Base-by-base conservation (phyloP, 2,888 invertebrate species). In the Spodoptera picta region DNA sequence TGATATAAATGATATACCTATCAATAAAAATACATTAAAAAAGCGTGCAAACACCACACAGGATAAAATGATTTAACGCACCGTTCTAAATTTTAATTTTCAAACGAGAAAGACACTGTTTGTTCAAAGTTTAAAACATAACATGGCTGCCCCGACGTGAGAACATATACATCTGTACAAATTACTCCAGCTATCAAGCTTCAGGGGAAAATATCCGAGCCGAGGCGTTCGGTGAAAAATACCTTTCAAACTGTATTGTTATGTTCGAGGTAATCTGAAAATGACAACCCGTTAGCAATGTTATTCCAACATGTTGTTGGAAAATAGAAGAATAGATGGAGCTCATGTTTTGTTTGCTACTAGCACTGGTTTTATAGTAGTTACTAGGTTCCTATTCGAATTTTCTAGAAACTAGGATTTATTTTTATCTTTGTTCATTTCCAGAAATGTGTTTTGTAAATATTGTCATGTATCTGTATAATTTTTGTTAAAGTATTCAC, bases 111-210 rank as follows among this genome's bases (percentile, higher is more conserved):
- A 71, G 58, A 60, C 60, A 60, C 62, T 36, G 63, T 77, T 80
- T 77, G 74, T 79, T 73, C 75, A 60, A 77, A 78, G 78, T 84
- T 84, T 80, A 82, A 82, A 83, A 76, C 81, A 79, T 80, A 79
- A 77, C 75, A 76, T 78, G 74, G 76, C 84, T 76, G 71, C 80
- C 81, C 74, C 64, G 70, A 65, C 89, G 91, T 92, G 93, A 84
- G 93, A 92, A 90, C 77, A 67, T 73, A 82, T 73, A 82, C 93
- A 93, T 83, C 91, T 93, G 93, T 83, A 86, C 82, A 89, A 90
- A 91, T 91, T 90, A 90, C 88, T 85, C 83, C 78, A 79, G 80
- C 83, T 79, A 84, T 73, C 73, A 70, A 63, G 74, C 75, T 74
- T 36, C 73, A 77, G 78, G 83, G 83, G 82, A 89, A 89, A 90